Base-by-base conservation (phyloP, 1,140 invertebrate genomes). In the Aleiodes sp. region DNA sequence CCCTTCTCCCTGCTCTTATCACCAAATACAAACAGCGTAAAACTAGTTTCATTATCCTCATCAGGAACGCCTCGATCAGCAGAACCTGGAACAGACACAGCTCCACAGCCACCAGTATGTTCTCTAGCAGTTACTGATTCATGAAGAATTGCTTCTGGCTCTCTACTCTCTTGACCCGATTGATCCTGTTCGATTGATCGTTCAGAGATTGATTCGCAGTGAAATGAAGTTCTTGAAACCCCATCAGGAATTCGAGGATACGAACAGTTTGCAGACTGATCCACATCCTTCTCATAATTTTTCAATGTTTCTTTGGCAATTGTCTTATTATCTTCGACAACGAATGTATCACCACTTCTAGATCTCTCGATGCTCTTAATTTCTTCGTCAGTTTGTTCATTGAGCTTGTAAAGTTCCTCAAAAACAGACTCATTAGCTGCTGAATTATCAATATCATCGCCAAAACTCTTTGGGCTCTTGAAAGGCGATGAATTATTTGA, bases 321-420 rank as follows among this genome's bases (percentile, higher is more conserved):
- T 19, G 8, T 1, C n/a, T 46, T 19, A 8, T 21, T 39, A 2
- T n/a, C n/a, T 0, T 56, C 19, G 4, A 56, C 14, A 24, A 26
- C 37, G 59, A 35, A 65, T 35, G 35, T 64, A 43, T 70, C 43
- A 28, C 41, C 39, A 31, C 62, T 24, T 2, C 7, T 70, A 9
- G 46, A 66, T 31, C 39, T 73, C 43, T 80, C 75, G 6, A 76
- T 79, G 21, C 56, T 70, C 39, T 57, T 68, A 1, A 79, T 79
- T 8, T 78, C 71, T 12, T 71, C 67, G 0, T 71, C 57, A 7
- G 60, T 35, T 0, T 66, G 29, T 14, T 71, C 65, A 37, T 62
- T 71, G 6, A 70, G 67, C 19, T 74, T 24, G 28, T 76, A 74
- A 6, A 76, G 10, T 0, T 75, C 24, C 60, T 81, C 77, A 16